phyloP scores from a whole-genome alignment of 92 coral and sea anemone species.

The Blastomussa wellsi region DNA sequence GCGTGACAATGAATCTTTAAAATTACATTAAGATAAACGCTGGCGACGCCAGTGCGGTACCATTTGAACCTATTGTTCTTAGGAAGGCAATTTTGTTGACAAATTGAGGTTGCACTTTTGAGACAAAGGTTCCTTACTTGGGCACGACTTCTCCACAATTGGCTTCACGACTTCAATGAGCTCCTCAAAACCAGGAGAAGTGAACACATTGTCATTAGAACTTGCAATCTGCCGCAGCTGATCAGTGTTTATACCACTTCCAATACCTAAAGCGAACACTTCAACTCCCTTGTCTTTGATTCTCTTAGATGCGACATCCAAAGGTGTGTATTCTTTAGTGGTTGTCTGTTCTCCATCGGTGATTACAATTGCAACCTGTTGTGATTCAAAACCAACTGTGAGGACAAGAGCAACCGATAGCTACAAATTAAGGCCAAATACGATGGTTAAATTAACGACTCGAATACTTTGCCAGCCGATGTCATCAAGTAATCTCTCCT shows the following conservation, averaged over 20 bases:
- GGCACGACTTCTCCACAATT: constrained; percentile 39
- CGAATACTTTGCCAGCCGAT: no score
- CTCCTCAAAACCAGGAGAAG: constrained; percentile 19
- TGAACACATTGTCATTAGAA: constrained; percentile 33
- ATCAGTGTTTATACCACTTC: constrained; percentile 18
- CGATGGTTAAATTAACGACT: no score
- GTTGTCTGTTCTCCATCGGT: constrained; percentile 68
- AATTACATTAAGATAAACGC: no score
- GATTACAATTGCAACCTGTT: constrained; percentile 60
- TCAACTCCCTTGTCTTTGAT: constrained; percentile 49
- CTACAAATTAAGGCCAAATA: no score
- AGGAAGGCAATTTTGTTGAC: no score
- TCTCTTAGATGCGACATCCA: constrained; percentile 49
- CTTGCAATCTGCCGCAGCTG: constrained; percentile 49
- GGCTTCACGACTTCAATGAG: constrained; percentile 24
- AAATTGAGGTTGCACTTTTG: no score
- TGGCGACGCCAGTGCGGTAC: no score
- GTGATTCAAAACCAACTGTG: not conserved
- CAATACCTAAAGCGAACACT: constrained; percentile 62
- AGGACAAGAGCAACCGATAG: no score
- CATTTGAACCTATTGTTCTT: no score
- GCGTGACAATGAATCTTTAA: no score
- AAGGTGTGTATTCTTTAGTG: constrained; percentile 32
- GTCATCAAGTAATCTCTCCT: no score
- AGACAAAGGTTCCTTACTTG: constrained; percentile 15